Conservation (phyloP, 2,888 invertebrate species). For the Cryptocephalus primarius region DNA sequence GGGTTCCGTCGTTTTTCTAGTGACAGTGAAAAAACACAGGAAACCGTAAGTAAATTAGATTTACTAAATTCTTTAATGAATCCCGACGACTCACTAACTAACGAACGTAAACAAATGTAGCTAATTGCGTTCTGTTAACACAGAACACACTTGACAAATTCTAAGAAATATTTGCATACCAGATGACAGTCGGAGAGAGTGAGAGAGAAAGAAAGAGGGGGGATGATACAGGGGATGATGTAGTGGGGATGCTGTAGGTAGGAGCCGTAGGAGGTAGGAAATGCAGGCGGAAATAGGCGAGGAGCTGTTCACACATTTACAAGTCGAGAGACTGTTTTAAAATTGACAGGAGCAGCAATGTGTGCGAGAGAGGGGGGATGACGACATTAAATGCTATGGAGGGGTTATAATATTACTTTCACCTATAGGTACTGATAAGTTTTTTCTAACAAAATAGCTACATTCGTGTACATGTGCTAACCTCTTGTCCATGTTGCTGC, state of each 20-base stretch:
- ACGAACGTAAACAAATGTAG: constrained; percentile 17
- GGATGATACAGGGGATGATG: constrained; percentile 6
- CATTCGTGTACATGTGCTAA: too few species aligned
- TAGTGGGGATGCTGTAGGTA: neutral
- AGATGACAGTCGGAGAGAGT: constrained; percentile 16
- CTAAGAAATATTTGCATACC: constrained; percentile 21
- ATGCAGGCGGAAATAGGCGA: constrained; percentile 25
- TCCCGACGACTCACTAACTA: constrained; percentile 3
- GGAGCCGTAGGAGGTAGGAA: constrained; percentile 2
- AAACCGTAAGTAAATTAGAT: constrained; percentile 3
- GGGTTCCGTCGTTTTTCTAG: constrained; percentile 9
- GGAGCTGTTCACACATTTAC: constrained; percentile 24
- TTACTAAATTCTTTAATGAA: neutral
- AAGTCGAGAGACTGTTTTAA: constrained; percentile 7
- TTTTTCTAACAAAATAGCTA: too few species aligned
- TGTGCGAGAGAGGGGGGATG: neutral
- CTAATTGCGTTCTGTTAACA: constrained; percentile 9
- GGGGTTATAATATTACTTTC: neutral
- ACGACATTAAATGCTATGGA: neutral
- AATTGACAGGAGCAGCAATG: constrained; percentile 3
- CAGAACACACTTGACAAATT: constrained; percentile 19
- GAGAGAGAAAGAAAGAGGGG: constrained; percentile 1
- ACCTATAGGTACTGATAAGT: too few species aligned
- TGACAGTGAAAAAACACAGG: constrained; percentile 2
- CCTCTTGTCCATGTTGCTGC: too few species aligned